Base-by-base conservation (phyloP, 2,797 vertebrate species). In the Coregonus sp. region DNA sequence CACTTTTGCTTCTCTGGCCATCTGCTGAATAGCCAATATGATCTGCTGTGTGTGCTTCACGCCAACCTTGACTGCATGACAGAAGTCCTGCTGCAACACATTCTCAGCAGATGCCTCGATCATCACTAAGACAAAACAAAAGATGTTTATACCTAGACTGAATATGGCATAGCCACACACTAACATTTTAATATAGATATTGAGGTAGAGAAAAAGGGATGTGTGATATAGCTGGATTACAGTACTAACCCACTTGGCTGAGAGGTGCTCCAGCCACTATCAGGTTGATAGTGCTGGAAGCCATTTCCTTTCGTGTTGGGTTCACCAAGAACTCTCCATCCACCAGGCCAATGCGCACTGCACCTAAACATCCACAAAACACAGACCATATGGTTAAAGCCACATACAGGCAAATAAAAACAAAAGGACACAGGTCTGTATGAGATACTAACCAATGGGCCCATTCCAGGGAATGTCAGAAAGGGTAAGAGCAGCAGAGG, bases 401-500 rank as follows among this genome's bases (percentile, higher is more conserved):
- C 74, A 31, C 20, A 67, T 40, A 29, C 29, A 3, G 20, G 7
- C 5, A 35, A 35, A 61, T 1, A 37, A 47, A 14, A 18, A 6
- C 4, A 6, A 37, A n/a, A n/a, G 65, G 2, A 4, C 3, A 40
- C 7, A n/a, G 18, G 29, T 6, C 33, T 25, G 4, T 61, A 33
- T 20, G 18, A 47, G 7, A 69, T 16, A 54, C 94, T 94, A 87
- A 99, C 98, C 98, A 79, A 99, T 85, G 59, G 98, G 98, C 81
- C 98, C 98, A 73, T 97, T 91, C 98, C 98, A 99, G 6, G 98
- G 98, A 90, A 99, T 99, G 89, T 99, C 97, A 75, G 98, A 99
- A 75, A 99, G 87, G 0, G 97, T 92, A 75, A 99, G 95, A 51
- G 98, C 97, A 80, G 96, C 95, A 35, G 98, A 99, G 18, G 98